phyloP scores from a whole-genome alignment of 1,140 invertebrate genomes.

The Hypsibius dujardini region DNA sequence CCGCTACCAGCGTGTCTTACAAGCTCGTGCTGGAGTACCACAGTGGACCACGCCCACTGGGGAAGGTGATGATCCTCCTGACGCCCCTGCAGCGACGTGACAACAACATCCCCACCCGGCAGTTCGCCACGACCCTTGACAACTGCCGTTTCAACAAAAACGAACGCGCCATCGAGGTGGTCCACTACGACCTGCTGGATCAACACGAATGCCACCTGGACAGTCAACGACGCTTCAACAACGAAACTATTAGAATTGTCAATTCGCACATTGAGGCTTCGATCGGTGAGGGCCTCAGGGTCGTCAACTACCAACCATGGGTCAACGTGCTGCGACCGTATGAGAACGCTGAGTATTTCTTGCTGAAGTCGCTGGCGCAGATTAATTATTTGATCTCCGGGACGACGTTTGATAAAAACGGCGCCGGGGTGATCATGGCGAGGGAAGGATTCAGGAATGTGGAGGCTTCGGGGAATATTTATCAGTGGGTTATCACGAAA shows the following conservation, averaged over 20 bases:
- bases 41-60: background rate
- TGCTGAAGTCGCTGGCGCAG: background rate
- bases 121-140: background rate
- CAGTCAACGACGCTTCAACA: background rate
- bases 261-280: background rate
- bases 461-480: background rate
- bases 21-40: background rate
- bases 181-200: slow-evolving; percentile 9
- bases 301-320: background rate
- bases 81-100: background rate
- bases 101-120: background rate
- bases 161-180: slow-evolving; percentile 3
- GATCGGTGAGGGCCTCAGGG: background rate
- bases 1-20: background rate
- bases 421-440: background rate
- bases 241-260: background rate
- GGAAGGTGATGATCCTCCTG: background rate
- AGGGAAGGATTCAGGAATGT: background rate
- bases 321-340: background rate
- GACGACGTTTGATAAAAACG: slow-evolving; percentile 5
- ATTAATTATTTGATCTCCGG: background rate
- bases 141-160: slow-evolving; percentile 1
- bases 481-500: no score
- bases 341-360: background rate
- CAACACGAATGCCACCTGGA: background rate